phyloP scores from a whole-genome alignment of 2,113 vertebrate species.

The Romanogobio albipinnatus region DNA sequence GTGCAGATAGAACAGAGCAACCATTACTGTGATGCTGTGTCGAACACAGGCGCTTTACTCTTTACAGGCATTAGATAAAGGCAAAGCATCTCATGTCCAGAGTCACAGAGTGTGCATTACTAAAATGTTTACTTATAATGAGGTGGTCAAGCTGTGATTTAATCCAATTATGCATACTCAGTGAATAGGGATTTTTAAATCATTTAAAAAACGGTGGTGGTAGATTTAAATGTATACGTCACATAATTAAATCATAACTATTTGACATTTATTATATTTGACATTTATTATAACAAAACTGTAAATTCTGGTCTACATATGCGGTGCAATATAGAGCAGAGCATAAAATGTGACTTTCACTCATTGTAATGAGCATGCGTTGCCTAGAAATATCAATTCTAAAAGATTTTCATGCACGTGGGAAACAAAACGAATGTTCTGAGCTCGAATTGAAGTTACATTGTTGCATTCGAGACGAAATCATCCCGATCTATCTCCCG shows the following conservation, averaged over 20 bases:
- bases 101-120: constrained; percentile 26
- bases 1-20: not conserved
- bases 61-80: not conserved
- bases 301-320: not conserved
- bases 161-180: constrained; percentile 23
- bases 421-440: not conserved
- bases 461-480: not conserved
- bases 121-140: constrained; percentile 34
- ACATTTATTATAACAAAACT: not conserved
- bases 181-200: not conserved
- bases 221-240: not conserved
- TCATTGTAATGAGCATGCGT: not conserved
- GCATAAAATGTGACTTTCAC: not conserved
- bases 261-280: no score
- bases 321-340: not conserved
- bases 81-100: constrained; percentile 20
- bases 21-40: not conserved
- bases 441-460: not conserved
- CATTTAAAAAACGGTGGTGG: not conserved
- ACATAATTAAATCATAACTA: not conserved
- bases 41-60: not conserved
- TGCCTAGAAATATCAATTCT: not conserved
- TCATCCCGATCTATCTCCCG: not conserved
- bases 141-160: constrained; percentile 38
- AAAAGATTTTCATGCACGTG: not conserved